Evolutionary conservation across 1,140 invertebrate genomes (phyloP).

Genomic region (Diprion similis): DNA sequence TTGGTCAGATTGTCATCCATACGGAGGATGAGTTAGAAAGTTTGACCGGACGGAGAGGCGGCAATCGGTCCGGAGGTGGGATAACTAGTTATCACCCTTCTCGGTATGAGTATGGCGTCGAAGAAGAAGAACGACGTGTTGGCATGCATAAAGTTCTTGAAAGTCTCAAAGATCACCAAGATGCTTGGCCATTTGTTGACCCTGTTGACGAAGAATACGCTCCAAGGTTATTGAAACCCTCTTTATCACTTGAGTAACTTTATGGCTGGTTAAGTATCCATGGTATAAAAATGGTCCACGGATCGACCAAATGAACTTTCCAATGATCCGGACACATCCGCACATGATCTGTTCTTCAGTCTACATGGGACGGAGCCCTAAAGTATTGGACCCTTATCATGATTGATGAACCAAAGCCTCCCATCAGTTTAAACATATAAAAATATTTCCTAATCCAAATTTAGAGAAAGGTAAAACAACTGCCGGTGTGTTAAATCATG

Average conservation of each 20-base stretch:
- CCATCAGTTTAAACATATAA: too few relatives aligned
- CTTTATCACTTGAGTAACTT: too few relatives aligned
- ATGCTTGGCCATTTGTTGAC: slow-evolving; percentile 92
- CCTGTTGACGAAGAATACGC: slow-evolving; percentile 91
- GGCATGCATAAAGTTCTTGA: slow-evolving; percentile 90
- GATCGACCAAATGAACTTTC: too few relatives aligned
- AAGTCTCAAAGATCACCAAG: slow-evolving; percentile 82
- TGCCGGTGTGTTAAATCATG: too few relatives aligned
- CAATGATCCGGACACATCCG: too few relatives aligned
- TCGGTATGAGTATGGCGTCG: slow-evolving; percentile 47
- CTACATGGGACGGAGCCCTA: too few relatives aligned
- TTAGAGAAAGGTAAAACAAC: neutral
- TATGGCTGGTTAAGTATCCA: too few relatives aligned
- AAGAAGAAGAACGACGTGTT: slow-evolving; percentile 81
- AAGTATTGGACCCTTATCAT: too few relatives aligned
- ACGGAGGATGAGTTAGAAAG: slow-evolving; percentile 51
- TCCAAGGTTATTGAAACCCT: slow-evolving; percentile 74
- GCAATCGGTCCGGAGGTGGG: slow-evolving; percentile 38
- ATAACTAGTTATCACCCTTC: slow-evolving; percentile 48
- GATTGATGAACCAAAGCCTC: too few relatives aligned
- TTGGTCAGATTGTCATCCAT: slow-evolving; percentile 82
- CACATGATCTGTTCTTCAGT: too few relatives aligned
- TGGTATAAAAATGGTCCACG: too few relatives aligned
- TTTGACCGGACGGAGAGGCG: slow-evolving; percentile 47
- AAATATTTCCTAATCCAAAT: neutral